Conservation (phyloP, 2,888 invertebrate genomes). For the Resseliella maxima region DNA sequence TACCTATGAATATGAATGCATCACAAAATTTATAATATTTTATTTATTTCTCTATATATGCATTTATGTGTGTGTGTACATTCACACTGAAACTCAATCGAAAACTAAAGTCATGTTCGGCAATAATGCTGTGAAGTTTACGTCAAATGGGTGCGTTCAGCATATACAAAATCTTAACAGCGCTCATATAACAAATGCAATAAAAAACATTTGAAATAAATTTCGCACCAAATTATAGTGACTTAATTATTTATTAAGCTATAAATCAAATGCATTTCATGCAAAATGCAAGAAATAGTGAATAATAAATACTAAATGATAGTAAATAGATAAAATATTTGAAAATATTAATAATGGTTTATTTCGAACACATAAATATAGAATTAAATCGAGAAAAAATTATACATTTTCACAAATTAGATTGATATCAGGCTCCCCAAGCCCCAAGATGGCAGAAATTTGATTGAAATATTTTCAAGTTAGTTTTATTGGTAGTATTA, state of each 20-base stretch:
- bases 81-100: background rate
- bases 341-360: too few species aligned
- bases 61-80: conserved; percentile 31
- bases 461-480: too few species aligned
- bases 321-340: too few species aligned
- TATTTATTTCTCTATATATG: too few species aligned
- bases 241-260: background rate
- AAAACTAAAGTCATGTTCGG: conserved; percentile 2
- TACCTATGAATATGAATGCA: conserved; percentile 53
- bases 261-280: background rate
- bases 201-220: background rate
- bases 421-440: too few species aligned
- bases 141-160: conserved; percentile 33
- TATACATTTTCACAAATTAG: too few species aligned
- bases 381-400: too few species aligned
- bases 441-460: too few species aligned
- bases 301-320: too few species aligned
- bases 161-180: background rate
- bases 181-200: background rate
- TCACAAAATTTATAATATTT: too few species aligned
- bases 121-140: conserved; percentile 38
- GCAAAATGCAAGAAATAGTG: background rate
- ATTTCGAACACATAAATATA: too few species aligned
- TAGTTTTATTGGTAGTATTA: too few species aligned
- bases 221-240: background rate